Base-by-base conservation (phyloP, 2,888 invertebrate species). In the Cerastis leucographa region DNA sequence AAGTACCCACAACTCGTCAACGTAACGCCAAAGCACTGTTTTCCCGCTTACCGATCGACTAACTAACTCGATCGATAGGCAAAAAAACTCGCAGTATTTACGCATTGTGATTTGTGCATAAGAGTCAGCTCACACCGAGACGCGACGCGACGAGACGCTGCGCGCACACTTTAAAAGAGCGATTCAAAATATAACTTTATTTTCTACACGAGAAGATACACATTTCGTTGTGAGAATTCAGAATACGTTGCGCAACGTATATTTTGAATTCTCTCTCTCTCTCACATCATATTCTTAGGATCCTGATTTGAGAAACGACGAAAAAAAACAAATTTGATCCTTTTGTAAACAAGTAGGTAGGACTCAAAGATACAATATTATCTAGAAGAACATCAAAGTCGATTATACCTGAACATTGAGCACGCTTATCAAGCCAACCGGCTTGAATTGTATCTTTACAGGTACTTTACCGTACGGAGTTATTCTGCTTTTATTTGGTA, bases 361-460 rank as follows among this genome's bases (percentile, higher is more conserved):
- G 29, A 42, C 25, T 40, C 42, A 42, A 29, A 51, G n/a, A 19
- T 44, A 62, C n/a, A 9, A 9, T 22, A 73, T 11, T 54, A 49
- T 7, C 1, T 29, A 68, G 22, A 62, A 35, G 46, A 25, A 44
- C 19, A 40, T 59, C 1, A n/a, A 49, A 62, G 11, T 19, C 4
- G 6, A 80, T 75, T 59, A 59, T 65, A 96, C 96, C 94, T 96
- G 96, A 72, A 95, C 93, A 79, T 94, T 92, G 2, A 96, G 91
- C 12, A 91, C 90, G 77, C 92, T 96, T 72, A 96, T 96, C 91
- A 95, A 90, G 14, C 95, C 96, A 35, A 95, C 89, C 6, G 96
- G 96, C 80, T 96, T 96, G 73, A 96, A 96, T 71, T 94, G 94
- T 90, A 96, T 95, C 87, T 94, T 96, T 75, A 96, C 76, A 4